Base-by-base conservation (phyloP, 2,888 invertebrate species). In the Xestia c-nigrum region DNA sequence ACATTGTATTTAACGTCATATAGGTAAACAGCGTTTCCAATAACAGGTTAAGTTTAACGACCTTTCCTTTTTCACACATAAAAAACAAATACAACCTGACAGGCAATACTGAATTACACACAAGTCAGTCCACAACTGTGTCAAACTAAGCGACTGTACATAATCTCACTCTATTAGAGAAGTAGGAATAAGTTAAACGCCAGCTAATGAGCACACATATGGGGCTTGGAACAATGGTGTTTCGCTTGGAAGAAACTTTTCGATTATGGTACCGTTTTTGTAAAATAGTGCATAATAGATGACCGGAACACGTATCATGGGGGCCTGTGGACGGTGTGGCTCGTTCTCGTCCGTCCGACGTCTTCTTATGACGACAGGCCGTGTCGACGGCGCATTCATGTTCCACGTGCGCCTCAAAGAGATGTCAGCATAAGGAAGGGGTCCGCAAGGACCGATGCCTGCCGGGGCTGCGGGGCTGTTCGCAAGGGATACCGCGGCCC, bases 81-180 rank as follows among this genome's bases (percentile, higher is more conserved):
- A 7, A 9, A 43, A 50, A 55, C 19, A 55, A 80, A 47, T 80
- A 43, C 31, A 78, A 80, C n/a, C 5, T 14, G 21, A 43, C 40
- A 47, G 7, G 38, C 7, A 59, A 31, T 31, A 14, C 40, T 64
- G 38, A 64, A 50, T 57, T 43, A 64, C 43, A 73, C 55, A 73
- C 47, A 47, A 72, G 12, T 57, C 61, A 73, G 12, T 57, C 46
- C 55, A 55, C n/a, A 78, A 80, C 66, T 40, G 55, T 81, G 81
- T 61, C 61, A 46, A 40, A 40, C 75, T 61, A 55, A 40, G 40
- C 19, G n/a, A 55, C 55, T 63, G 63, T 47, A 77, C 73, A 21
- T 63, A 64, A 80, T 55, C n/a, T 63, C 31, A n/a, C 40, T 40
- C 61, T 50, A 57, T 50, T 80, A 47, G 21, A 24, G 38, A 80